Conservation (phyloP, 2,113 vertebrate species). For the Monopterus albus region DNA sequence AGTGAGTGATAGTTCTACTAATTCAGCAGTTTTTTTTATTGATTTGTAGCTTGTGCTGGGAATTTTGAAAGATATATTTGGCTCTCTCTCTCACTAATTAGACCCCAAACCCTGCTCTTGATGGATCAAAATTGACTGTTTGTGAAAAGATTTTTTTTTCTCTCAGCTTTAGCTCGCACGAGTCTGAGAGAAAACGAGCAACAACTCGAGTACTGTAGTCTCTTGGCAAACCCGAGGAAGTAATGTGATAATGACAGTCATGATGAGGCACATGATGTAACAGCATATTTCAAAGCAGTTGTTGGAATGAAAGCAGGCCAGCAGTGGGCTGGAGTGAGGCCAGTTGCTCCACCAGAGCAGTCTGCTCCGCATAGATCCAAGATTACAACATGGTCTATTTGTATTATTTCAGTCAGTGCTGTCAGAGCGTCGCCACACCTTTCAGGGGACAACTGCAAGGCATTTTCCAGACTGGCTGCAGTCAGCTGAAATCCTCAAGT, state of each 20-base stretch:
- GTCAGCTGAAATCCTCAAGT: conserved; percentile 37
- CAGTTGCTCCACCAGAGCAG: conserved; percentile 27
- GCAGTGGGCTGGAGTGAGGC: conserved; percentile 27
- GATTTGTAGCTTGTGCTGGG: neutral
- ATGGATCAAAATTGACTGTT: too few species aligned
- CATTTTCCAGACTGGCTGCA: conserved; percentile 44
- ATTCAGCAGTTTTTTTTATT: too few species aligned
- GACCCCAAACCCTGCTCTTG: neutral
- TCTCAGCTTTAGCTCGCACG: neutral
- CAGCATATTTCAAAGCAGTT: conserved; percentile 51
- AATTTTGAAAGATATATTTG: neutral
- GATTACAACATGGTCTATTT: conserved; percentile 46
- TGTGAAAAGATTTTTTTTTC: conserved; percentile 7
- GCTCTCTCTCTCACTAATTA: neutral
- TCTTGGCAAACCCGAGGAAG: neutral
- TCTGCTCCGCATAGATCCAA: conserved; percentile 22
- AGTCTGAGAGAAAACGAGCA: conserved; percentile 4
- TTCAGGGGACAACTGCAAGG: conserved; percentile 46
- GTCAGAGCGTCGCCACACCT: conserved; percentile 48
- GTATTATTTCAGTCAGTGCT: conserved; percentile 26
- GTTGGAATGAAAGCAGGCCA: conserved; percentile 34
- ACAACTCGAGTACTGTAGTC: neutral
- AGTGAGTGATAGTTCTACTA: too few species aligned
- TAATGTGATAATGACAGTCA: conserved; percentile 59
- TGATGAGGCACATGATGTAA: conserved; percentile 53